Base-by-base conservation (phyloP, 2,797 vertebrate species). In the Phoeniculus purpureus region DNA sequence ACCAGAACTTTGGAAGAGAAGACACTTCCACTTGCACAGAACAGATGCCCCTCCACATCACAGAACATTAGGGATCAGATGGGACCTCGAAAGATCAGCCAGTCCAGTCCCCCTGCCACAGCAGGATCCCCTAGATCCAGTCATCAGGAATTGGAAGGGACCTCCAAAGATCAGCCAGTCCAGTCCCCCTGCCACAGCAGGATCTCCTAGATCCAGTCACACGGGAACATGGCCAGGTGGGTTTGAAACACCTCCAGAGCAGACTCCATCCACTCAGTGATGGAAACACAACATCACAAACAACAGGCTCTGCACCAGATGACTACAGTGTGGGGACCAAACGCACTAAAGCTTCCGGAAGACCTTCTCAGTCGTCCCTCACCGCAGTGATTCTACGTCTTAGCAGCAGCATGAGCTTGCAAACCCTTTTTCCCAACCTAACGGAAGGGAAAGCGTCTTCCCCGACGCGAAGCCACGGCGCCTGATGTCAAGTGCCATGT, bases 181-280 rank as follows among this genome's bases (percentile, higher is more conserved):
- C 37, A 37, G 12, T 8, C 37, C 37, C 14, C 9, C 23, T 71
- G 23, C 9, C 20, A 66, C 43, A n/a, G 68, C 32, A 31, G 15
- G 0, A 7, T 34, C 47, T 19, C 16, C 0, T 3, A 1, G 2
- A 82, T 17, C 22, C 15, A 51, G 37, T 6, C 0, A 1, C 40
- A 72, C 59, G 31, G 32, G 84, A 61, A 5, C 13, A 7, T 21
- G 47, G 17, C 34, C n/a, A 59, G 70, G 51, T 14, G n/a, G 60
- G 48, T 59, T 5, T 3, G 3, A 4, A 50, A 50, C 23, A 6
- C 1, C 7, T 15, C n/a, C 9, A 3, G 3, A 37, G 5, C 15
- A 37, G 37, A 37, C 37, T 37, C 37, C 37, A 37, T 29, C 22
- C 29, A 34, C 50, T 54, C 47, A n/a, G 26, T 11, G 23, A 76